Evolutionary conservation across 2,113 vertebrate genomes (phyloP), one percentile per base, ranked within the genome.

Genomic region (Cynocephalus volans): DNA sequence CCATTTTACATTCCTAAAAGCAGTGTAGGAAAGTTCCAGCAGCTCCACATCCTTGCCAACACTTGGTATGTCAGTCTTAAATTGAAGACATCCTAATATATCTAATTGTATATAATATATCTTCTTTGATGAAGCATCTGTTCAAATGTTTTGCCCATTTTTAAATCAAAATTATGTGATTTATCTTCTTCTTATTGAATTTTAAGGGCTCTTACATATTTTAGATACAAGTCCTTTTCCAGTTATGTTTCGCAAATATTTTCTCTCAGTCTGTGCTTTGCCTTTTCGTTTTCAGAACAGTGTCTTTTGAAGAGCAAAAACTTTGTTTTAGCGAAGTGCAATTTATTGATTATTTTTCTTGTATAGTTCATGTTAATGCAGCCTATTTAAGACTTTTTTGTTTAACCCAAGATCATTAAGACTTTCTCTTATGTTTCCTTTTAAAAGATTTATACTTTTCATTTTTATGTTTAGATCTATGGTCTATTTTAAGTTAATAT

Each of bases 131-230:
- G 17, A 93, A 89, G 26, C n/a, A 90, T 80, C 54, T 97, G 8
- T 90, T 90, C 50, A 54, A 79, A 50, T 83, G 26, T 89, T 95
- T 95, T 77, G 9, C 2, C 33, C 24, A 76, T 87, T 87, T 87
- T 87, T 52, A 10, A 11, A 52, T 41, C 41, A 64, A 80, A 62
- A 50, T 45, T 41, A 48, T 19, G 13, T 94, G 41, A 28, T 50
- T 48, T 50, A 17, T 65, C 23, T 72, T 75, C 18, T 69, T 70
- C 31, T 80, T n/a, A 31, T 10, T 67, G n/a, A 87, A 67, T 81
- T 87, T 23, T 76, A 69, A 91, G 82, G 76, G 8, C 41, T 85
- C 23, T 79, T 64, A 58, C 15, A 36, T n/a, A 50, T 48, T 73
- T 96, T 86, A 79, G 58, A 56, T 15, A 79, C 5, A 64, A 88